Evolutionary conservation across 30 jellyfish, hydroid and myxozoan genomes (phyloP), one percentile per base, ranked within the genome.

Genomic region (Aurelia aurita): DNA sequence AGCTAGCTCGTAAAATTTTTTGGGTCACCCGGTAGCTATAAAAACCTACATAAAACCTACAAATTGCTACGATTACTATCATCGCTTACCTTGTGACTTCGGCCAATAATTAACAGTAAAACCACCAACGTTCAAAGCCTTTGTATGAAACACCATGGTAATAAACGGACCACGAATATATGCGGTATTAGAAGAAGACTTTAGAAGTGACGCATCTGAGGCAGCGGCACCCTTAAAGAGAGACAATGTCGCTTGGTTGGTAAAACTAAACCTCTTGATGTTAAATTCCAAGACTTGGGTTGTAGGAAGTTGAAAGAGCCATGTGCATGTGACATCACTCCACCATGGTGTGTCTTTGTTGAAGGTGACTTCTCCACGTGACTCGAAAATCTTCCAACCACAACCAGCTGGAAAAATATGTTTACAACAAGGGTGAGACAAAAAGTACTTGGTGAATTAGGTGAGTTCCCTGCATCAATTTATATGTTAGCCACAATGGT

Each of bases 81-180:
- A n/a, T n/a, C n/a, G n/a, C n/a, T 3, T 35, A 35, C 47, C 47
- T 13, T 35, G 13, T 35, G 47, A 35, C 47, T 2, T 35, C 13
- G 47, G 47, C 47, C 47, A 35, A 35, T 35, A 35, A 35, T 35
- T 13, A 35, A 35, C 13, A 3, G 47, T 35, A 35, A 35, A 35
- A 3, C 74, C 54, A 18, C 46, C 74, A 22, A 16, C 5, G 23
- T 7, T 14, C 54, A 55, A 26, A 20, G 26, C 34, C 19, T 59
- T 27, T 20, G 72, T 7, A n/a, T 14, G 29, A 10, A 74, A 46
- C n/a, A 74, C 16, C 34, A 74, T 3, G 46, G 34, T 23, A 19
- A 74, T 54, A 27, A 20, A 57, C 8, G 86, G 86, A 20, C 86
- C 86, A 2, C 72, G 32, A 19, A 23, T 32, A 23, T 44, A 23